Evolutionary conservation across 2,113 vertebrate species (phyloP), one percentile per base, ranked within the genome.

Genomic region (Grantiella picta): DNA sequence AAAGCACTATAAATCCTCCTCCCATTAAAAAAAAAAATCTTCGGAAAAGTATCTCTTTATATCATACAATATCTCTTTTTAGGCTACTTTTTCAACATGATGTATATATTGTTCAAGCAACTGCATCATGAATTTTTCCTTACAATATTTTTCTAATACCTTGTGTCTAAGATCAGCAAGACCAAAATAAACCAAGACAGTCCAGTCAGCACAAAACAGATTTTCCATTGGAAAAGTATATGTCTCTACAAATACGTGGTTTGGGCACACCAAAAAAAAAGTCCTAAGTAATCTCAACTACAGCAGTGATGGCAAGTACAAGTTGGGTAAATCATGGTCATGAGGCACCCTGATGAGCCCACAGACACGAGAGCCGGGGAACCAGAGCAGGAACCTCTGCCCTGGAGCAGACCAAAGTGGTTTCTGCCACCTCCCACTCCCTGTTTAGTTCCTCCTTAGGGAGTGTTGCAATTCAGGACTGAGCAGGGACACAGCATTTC

Each of bases 361-460:
- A 1, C 1, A 42, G 59, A n/a, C 31, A 50, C 0, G 0, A 18
- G 31, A 72, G 59, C 5, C 4, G 6, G n/a, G 7, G 18, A 86
- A 77, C 9, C 1, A 5, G 45, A 69, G 15, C 12, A 17, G 50
- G 36, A 79, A 72, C n/a, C 18, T 82, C 44, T 36, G 6, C 19
- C 35, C 66, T 29, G 49, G 25, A 82, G 49, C 64, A 84, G 22
- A 68, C 36, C 40, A 70, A 60, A 65, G 35, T 18, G 35, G 23
- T 3, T 80, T 35, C 16, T 21, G 23, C 31, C 64, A 49, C 31
- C 65, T 71, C 21, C 53, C 33, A 29, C 23, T 44, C 2, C 1
- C 29, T 47, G 21, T 47, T 47, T 17, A 86, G 76, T 35, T 92
- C 71, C 71, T 80, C 57, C 44, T 92, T 21, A 56, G 45, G 40